Conservation (phyloP, 2,888 invertebrate genomes). For the Netelia melanura region DNA sequence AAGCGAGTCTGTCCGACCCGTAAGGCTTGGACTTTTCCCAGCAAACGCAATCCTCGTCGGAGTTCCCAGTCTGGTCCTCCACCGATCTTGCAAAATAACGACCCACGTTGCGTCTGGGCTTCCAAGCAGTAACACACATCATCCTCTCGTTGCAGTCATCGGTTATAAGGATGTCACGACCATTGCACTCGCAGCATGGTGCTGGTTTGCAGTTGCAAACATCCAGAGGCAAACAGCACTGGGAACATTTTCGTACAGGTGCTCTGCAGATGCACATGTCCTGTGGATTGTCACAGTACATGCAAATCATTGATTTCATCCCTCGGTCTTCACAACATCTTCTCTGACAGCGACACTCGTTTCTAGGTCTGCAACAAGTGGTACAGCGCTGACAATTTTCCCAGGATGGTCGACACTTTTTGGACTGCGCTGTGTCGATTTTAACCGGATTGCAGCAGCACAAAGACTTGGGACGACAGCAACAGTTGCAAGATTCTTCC, state of each 20-base stretch:
- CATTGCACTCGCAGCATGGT: conserved; percentile 49
- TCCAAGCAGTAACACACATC: conserved; percentile 75
- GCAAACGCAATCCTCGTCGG: conserved; percentile 61
- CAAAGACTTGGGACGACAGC: conserved; percentile 11
- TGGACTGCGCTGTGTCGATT: background rate
- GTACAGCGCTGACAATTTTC: conserved; percentile 22
- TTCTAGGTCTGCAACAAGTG: conserved; percentile 51
- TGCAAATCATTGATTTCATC: conserved; percentile 75
- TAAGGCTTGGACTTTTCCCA: conserved; percentile 68
- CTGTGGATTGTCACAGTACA: conserved; percentile 76
- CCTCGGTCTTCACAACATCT: conserved; percentile 16
- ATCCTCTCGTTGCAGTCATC: conserved; percentile 61
- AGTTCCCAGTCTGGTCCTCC: conserved; percentile 39
- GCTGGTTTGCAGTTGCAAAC: conserved; percentile 71
- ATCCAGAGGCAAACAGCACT: conserved; percentile 71
- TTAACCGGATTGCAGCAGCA: conserved; percentile 38
- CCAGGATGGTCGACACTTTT: conserved; percentile 7
- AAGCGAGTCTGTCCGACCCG: conserved; percentile 74
- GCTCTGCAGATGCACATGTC: conserved; percentile 74
- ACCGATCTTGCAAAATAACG: conserved; percentile 73
- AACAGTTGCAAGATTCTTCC: conserved; percentile 23
- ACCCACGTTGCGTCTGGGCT: conserved; percentile 71
- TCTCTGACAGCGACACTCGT: conserved; percentile 57
- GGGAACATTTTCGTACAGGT: conserved; percentile 72
- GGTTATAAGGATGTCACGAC: conserved; percentile 59